A percentile compares a stretch with the other conserved stretches of the same genome.
Conservation (phyloP, 2,888 invertebrate species). For the Trichacis sp. region DNA sequence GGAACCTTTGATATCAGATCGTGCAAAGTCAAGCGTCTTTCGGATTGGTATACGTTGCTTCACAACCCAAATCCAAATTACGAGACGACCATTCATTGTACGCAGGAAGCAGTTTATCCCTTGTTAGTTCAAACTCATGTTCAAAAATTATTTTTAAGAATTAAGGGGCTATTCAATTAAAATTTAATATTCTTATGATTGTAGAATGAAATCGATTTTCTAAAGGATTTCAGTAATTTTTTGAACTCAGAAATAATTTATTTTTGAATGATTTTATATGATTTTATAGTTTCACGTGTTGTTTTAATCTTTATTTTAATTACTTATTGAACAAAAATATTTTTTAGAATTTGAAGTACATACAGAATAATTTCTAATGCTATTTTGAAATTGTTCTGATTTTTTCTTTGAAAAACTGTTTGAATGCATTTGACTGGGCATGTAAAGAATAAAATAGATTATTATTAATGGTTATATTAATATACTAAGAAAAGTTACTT, state of each 20-base stretch:
- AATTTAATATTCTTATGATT: too few relatives aligned
- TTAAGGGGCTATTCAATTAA: too few relatives aligned
- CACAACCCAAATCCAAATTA: conserved; percentile 96
- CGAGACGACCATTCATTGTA: conserved; percentile 89
- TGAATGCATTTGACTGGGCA: too few relatives aligned
- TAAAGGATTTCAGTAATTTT: background rate
- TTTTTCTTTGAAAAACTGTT: too few relatives aligned
- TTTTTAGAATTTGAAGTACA: too few relatives aligned
- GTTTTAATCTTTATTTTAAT: background rate
- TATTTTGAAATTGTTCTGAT: too few relatives aligned
- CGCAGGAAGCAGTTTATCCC: conserved; percentile 98
- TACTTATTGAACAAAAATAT: too few relatives aligned
- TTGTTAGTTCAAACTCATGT: conserved; percentile 76
- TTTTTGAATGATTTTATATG: conserved; percentile 4
- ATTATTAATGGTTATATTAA: too few relatives aligned
- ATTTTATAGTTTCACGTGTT: background rate
- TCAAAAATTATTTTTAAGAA: too few relatives aligned
- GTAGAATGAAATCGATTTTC: background rate
- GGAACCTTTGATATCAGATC: conserved; percentile 82
- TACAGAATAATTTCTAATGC: too few relatives aligned
- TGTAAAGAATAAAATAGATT: too few relatives aligned
- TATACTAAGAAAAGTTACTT: too few relatives aligned
- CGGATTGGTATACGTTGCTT: conserved; percentile 97
- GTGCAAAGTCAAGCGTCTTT: conserved; percentile 83
- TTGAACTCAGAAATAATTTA: background rate